A percentile compares a stretch with the other conserved stretches of the same genome.
These are phyloP conservation scores for Myotis pilosus DNA, from an alignment of 2,797 vertebrate species.

Conservation along the genomic window DNA sequence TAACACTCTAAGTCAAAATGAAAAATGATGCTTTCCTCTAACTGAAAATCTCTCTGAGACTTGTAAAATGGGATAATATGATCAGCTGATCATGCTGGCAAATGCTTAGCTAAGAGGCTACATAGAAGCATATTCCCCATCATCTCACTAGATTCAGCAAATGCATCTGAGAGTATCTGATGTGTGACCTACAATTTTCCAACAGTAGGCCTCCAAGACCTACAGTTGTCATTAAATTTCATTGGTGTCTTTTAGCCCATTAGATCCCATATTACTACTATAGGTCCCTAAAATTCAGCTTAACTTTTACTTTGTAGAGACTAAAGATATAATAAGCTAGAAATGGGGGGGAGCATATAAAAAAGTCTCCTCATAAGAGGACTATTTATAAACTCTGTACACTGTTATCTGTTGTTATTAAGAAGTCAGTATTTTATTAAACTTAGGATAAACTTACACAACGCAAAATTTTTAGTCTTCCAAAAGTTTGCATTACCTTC, in stretches of 20 bases:
- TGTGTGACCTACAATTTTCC: not conserved
- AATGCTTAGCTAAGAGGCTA: not conserved
- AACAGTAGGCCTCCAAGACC: not conserved
- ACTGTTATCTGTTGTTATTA: slow-evolving; percentile 27
- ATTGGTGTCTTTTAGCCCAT: not conserved
- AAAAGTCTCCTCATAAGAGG: not conserved
- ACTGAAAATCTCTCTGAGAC: not conserved
- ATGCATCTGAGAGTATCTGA: not conserved
- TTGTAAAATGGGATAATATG: not conserved
- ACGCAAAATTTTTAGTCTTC: slow-evolving; percentile 6
- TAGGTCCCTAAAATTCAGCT: not conserved
- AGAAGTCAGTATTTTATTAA: slow-evolving; percentile 54
- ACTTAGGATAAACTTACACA: not conserved
- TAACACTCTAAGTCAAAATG: not conserved
- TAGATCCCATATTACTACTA: not conserved
- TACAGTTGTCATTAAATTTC: not conserved
- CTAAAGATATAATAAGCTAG: not conserved
- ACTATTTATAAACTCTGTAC: slow-evolving; percentile 3
- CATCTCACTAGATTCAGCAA: not conserved
- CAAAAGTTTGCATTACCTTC: slow-evolving; percentile 44
- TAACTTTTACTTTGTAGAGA: slow-evolving; percentile 13
- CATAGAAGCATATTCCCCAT: not conserved
- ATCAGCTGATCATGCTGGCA: not conserved
- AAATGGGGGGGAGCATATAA: not conserved
- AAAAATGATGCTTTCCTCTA: slow-evolving; percentile 16